A percentile compares a stretch with the other conserved stretches of the same genome.
These are phyloP conservation scores for Lepus oiostolus DNA, from an alignment of 2,797 vertebrate genomes.

Conservation along the genomic window DNA sequence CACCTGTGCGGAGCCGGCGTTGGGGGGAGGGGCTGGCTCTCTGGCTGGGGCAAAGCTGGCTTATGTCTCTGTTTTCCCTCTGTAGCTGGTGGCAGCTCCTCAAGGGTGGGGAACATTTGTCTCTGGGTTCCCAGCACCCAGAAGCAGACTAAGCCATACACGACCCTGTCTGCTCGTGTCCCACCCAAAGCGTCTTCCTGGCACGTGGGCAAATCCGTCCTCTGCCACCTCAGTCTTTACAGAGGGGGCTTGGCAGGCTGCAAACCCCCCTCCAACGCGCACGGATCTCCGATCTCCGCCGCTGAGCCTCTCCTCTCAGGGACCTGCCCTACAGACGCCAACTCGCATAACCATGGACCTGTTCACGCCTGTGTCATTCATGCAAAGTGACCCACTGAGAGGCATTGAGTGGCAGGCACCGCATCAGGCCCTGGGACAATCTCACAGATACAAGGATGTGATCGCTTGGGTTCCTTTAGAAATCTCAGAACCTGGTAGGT, in stretches of 20 bases:
- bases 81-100: not conserved
- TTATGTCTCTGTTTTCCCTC: not conserved
- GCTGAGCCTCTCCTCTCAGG: not conserved
- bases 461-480: not conserved
- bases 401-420: not conserved
- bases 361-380: not conserved
- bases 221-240: not conserved
- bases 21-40: not conserved
- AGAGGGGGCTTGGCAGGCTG: not conserved
- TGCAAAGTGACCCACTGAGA: not conserved
- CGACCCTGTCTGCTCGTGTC: not conserved
- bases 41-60: not conserved
- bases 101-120: not conserved
- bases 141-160: not conserved
- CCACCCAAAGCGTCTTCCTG: constrained; percentile 13
- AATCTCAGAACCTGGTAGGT: not conserved
- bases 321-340: not conserved
- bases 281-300: not conserved
- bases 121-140: not conserved
- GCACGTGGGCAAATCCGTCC: not conserved
- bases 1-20: not conserved
- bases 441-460: not conserved
- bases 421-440: not conserved
- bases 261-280: not conserved
- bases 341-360: not conserved